Conservation (phyloP, 2,888 invertebrate genomes). For the Eilema caniola region DNA sequence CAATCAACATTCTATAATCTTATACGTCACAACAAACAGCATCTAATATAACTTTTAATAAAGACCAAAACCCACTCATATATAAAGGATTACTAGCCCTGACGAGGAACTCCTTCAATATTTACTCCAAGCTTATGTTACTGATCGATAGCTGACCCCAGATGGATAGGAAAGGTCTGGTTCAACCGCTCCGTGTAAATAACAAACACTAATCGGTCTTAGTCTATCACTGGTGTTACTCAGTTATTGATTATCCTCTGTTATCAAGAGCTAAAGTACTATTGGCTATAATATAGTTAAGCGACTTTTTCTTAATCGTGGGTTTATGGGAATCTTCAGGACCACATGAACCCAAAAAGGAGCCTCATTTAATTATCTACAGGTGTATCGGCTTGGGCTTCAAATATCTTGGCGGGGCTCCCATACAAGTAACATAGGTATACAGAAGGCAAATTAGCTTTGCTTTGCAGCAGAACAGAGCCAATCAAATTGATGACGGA, state of each 20-base stretch:
- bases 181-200: neutral
- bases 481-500: too few species aligned
- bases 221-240: neutral
- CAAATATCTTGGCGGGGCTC: too few species aligned
- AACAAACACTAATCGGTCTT: conserved; percentile 13
- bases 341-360: too few species aligned
- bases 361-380: too few species aligned
- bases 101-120: neutral
- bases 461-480: too few species aligned
- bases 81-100: neutral
- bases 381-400: too few species aligned
- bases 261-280: neutral
- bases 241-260: neutral
- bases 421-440: too few species aligned
- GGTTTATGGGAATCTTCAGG: too few species aligned
- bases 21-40: neutral
- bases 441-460: too few species aligned
- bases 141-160: neutral
- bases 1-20: too few species aligned
- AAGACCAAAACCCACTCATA: neutral
- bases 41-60: neutral
- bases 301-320: too few species aligned
- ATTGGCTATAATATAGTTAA: neutral
- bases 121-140: conserved; percentile 7
- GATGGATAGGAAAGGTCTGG: neutral